Evolutionary conservation across 2,797 vertebrate species (phyloP), one percentile per base, ranked within the genome.

Genomic region (Xenentodon cancila): DNA sequence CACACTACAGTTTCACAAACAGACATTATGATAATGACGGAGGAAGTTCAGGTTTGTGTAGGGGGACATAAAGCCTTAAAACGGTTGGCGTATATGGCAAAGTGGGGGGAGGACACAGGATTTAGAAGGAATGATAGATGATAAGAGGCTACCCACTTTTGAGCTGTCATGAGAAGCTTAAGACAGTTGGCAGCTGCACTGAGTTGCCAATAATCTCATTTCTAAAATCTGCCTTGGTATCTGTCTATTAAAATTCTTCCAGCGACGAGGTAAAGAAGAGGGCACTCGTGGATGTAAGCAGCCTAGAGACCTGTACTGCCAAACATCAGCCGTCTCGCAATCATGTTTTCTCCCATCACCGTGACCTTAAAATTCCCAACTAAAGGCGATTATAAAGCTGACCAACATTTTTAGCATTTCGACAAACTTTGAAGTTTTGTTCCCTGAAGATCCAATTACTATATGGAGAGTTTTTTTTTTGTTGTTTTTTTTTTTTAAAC

Each of bases 221-320:
- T 80, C 65, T 61, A 79, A 86, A 84, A 87, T 87, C 84, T 81
- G 63, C 60, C 50, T 66, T 40, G 54, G 74, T 76, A 84, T 89
- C 80, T 82, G 84, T 83, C 75, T 68, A 77, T 89, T 88, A 83
- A 88, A 80, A 86, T 87, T 83, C 80, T 73, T 73, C 63, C 54
- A 75, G 45, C 71, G 68, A 69, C 5, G 34, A 64, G 76, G 75
- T 82, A 74, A 83, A 57, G 18, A 65, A 72, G 56, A 79, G 79
- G 84, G 57, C 74, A 69, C 44, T 55, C 1, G 9, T 51, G 74
- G 71, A 73, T 63, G 58, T 71, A 68, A 73, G 68, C 47, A 72
- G 63, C 64, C 58, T 42, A 71, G 62, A 46, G 30, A 60, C 12
- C 59, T 27, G 52, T 53, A 52, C 72, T 61, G 79, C n/a, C 54